Evolutionary conservation across 2,888 invertebrate species (phyloP).

Genomic region (Macrosiphum euphorbiae): DNA sequence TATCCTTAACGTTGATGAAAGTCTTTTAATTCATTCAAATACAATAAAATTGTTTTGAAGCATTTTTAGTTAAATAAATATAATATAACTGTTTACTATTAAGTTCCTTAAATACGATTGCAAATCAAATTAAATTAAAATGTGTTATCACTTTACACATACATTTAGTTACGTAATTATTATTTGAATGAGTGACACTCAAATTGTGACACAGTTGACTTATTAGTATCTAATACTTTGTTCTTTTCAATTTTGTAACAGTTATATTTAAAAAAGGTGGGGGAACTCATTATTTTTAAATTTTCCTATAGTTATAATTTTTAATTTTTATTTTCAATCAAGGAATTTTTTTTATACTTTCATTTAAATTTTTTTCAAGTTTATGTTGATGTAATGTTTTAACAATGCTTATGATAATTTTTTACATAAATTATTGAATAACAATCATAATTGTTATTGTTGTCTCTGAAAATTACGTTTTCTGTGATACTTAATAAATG

Average conservation of each 20-base stretch:
- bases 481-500: constrained; percentile 21
- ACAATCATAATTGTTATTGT: not conserved
- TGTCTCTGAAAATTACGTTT: constrained; percentile 2
- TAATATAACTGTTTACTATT: not conserved
- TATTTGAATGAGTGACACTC: not conserved
- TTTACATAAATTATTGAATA: constrained; percentile 9
- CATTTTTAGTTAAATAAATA: not conserved
- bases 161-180: not conserved
- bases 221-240: not conserved
- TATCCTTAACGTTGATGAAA: constrained; percentile 19
- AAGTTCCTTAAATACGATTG: not conserved
- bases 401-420: not conserved
- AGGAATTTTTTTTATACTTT: constrained; percentile 15
- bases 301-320: not conserved
- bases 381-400: not conserved
- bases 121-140: not conserved
- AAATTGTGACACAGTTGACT: not conserved
- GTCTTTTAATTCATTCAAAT: constrained; percentile 13
- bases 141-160: not conserved
- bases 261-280: not conserved
- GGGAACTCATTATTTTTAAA: not conserved
- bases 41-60: not conserved
- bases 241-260: not conserved
- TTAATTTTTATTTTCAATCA: constrained; percentile 8
- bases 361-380: not conserved